Conservation (phyloP, 2,888 invertebrate species). For the Bibio marci region DNA sequence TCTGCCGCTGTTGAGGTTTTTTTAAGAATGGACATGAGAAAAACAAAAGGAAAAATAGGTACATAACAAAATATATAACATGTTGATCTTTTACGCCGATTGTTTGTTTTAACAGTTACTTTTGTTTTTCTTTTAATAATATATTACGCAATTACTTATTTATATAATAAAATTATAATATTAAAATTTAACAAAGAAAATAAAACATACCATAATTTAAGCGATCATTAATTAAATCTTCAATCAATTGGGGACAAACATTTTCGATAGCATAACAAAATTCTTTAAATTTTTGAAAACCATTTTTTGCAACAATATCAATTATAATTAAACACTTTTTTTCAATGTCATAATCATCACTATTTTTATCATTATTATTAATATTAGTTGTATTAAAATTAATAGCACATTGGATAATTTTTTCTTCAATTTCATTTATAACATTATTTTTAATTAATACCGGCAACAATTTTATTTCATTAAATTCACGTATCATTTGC, state of each 20-base stretch:
- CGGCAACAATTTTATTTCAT: conserved; percentile 42
- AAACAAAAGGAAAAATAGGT: too few species aligned
- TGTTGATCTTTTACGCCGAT: too few species aligned
- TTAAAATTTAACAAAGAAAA: too few species aligned
- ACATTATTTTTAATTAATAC: conserved; percentile 47
- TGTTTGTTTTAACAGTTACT: too few species aligned
- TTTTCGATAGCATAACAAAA: conserved; percentile 41
- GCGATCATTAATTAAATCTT: conserved; percentile 42
- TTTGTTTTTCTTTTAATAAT: too few species aligned
- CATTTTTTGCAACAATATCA: conserved; percentile 43
- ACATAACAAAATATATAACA: too few species aligned
- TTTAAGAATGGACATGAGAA: too few species aligned
- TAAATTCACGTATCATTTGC: conserved; percentile 41
- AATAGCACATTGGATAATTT: conserved; percentile 1
- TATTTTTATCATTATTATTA: conserved; percentile 22
- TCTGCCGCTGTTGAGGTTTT: too few species aligned
- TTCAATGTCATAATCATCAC: too few species aligned
- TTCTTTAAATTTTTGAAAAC: conserved; percentile 39
- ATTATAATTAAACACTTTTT: conserved; percentile 40
- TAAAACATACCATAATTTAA: conserved; percentile 29
- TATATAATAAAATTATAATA: too few species aligned
- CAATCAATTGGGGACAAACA: conserved; percentile 44
- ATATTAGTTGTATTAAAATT: background rate
- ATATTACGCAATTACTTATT: too few species aligned
- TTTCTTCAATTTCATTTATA: conserved; percentile 32